Evolutionary conservation across 1,140 invertebrate species (phyloP).

Genomic region (Bacillus rossius): DNA sequence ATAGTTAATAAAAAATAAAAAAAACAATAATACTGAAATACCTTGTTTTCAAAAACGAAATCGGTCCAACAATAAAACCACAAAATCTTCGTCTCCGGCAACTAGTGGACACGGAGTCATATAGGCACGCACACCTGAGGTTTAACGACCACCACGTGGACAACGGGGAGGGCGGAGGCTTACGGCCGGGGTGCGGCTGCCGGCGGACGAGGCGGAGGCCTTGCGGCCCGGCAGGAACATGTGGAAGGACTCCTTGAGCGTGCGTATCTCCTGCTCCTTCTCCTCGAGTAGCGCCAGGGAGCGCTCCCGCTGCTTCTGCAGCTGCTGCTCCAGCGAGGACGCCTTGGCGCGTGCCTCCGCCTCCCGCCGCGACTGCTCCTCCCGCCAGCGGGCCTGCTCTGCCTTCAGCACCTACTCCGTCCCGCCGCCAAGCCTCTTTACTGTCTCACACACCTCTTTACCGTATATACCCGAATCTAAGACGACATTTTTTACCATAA

Average conservation of each 20-base stretch:
- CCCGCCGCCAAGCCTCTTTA: too few relatives aligned
- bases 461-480: too few relatives aligned
- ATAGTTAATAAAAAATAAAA: too few relatives aligned
- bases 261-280: slow-evolving; percentile 71
- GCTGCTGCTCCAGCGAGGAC: slow-evolving; percentile 60
- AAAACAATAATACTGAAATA: too few relatives aligned
- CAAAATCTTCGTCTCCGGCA: too few relatives aligned
- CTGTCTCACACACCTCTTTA: too few relatives aligned
- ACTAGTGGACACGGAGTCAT: too few relatives aligned
- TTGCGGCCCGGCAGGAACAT: slow-evolving; percentile 37
- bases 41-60: too few relatives aligned
- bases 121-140: too few relatives aligned
- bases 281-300: slow-evolving; percentile 70
- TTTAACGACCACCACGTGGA: too few relatives aligned
- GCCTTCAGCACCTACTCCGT: slow-evolving; percentile 47
- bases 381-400: slow-evolving; percentile 54
- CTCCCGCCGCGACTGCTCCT: slow-evolving; percentile 48
- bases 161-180: background rate
- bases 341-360: slow-evolving; percentile 53
- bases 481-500: too few relatives aligned
- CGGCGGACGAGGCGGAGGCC: background rate
- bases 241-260: slow-evolving; percentile 54
- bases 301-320: slow-evolving; percentile 71
- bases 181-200: slow-evolving; percentile 14
- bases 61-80: too few relatives aligned